phyloP scores from a whole-genome alignment of 2,797 vertebrate species.

The Epinephelus malabaricus region DNA sequence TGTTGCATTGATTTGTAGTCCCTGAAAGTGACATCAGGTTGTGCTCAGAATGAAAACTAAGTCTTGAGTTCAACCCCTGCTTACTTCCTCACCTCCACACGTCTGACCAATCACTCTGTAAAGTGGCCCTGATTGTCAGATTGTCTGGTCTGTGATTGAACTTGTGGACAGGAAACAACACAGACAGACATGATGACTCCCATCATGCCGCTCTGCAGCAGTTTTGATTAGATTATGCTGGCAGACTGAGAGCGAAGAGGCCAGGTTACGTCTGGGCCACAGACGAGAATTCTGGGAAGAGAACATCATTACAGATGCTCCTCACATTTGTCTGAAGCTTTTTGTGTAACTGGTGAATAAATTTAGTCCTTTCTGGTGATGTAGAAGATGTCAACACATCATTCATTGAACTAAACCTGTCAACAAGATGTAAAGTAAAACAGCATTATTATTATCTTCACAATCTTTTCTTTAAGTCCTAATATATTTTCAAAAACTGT shows the following conservation, averaged over 20 bases:
- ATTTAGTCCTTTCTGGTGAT: neutral
- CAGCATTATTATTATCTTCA: no score
- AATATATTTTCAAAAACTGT: no score
- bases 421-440: neutral
- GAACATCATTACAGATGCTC: neutral
- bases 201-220: conserved; percentile 18
- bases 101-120: neutral
- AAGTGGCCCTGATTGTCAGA: neutral
- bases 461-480: no score
- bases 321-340: conserved; percentile 6
- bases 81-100: no score
- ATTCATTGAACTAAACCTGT: neutral
- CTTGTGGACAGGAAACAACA: conserved; percentile 36
- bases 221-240: conserved; percentile 34
- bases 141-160: conserved; percentile 4
- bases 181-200: conserved; percentile 21
- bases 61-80: neutral
- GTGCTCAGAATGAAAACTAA: neutral
- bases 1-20: neutral
- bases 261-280: conserved; percentile 24
- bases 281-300: conserved; percentile 24
- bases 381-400: neutral
- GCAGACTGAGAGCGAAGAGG: conserved; percentile 16
- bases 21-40: neutral
- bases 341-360: neutral